phyloP scores from a whole-genome alignment of 2,888 invertebrate species.

The Hydropsyche betteni region DNA sequence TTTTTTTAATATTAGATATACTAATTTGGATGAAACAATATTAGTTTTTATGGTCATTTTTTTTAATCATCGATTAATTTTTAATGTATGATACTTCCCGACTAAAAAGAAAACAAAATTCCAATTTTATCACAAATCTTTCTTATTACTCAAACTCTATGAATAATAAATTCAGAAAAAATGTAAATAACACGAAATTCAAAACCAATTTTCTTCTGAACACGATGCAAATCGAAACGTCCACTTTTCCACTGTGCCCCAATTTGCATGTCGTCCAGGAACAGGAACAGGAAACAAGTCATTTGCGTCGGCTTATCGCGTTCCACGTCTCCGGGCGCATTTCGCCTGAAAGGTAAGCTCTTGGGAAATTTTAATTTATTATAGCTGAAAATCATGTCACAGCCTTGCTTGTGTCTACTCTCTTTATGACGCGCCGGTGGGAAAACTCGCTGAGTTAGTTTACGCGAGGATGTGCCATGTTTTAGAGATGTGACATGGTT shows the following conservation, averaged over 20 bases:
- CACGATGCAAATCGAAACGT: background rate
- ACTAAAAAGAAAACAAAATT: background rate
- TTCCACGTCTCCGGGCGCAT: background rate
- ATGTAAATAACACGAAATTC: background rate
- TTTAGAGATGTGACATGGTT: too few species aligned
- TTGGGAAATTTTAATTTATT: constrained; percentile 24
- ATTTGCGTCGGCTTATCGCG: constrained; percentile 23
- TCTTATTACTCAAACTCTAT: background rate
- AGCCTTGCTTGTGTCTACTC: too few species aligned
- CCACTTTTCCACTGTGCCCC: background rate
- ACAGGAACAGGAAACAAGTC: constrained; percentile 30
- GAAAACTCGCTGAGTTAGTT: too few species aligned
- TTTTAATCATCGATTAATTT: too few species aligned
- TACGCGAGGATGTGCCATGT: too few species aligned
- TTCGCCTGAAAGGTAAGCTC: background rate
- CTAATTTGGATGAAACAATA: too few species aligned
- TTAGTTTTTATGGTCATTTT: too few species aligned
- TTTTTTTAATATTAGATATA: too few species aligned
- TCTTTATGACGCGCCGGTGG: too few species aligned
- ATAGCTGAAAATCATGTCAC: background rate
- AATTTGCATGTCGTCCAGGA: constrained; percentile 36
- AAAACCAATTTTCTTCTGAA: background rate
- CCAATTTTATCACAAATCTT: background rate
- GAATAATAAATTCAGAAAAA: background rate
- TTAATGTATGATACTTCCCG: too few species aligned